These are phyloP conservation scores for Isichthys henryi DNA, from an alignment of 2,113 vertebrate genomes.

Conservation along the genomic window DNA sequence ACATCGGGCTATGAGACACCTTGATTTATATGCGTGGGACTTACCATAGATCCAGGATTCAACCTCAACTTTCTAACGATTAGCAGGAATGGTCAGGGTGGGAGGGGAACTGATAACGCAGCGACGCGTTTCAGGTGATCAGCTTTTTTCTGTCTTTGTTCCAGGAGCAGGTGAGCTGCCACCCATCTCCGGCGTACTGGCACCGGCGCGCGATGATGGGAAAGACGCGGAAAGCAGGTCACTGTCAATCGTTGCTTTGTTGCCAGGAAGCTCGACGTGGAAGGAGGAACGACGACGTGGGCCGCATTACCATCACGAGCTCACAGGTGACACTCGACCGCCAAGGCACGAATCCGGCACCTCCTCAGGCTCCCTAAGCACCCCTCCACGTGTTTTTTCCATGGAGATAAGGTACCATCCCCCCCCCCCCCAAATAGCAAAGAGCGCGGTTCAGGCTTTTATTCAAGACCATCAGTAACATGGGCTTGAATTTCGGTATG, in stretches of 20 bases:
- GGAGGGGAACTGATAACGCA: not conserved
- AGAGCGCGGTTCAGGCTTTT: not conserved
- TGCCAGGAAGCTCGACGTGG: not conserved
- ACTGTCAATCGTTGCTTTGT: not conserved
- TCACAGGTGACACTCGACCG: not conserved
- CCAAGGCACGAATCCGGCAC: not conserved
- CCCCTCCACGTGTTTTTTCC: not conserved
- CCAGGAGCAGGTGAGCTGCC: not conserved
- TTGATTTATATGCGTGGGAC: conserved; percentile 56
- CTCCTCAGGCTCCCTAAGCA: not conserved
- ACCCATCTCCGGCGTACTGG: not conserved
- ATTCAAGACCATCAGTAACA: not conserved
- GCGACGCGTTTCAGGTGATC: not conserved
- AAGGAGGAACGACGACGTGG: not conserved
- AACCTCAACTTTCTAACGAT: conserved; percentile 46
- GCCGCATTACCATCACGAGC: not conserved
- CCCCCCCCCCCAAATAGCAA: not conserved
- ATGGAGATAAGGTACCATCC: not conserved
- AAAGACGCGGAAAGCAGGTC: not conserved
- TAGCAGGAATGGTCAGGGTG: too few relatives aligned
- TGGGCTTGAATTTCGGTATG: not conserved
- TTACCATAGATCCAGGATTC: conserved; percentile 53
- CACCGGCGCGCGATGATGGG: not conserved
- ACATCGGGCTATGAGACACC: conserved; percentile 48
- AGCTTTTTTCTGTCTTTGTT: not conserved